Conservation (phyloP, 1,140 invertebrate species). For the Choristoneura fumiferana region DNA sequence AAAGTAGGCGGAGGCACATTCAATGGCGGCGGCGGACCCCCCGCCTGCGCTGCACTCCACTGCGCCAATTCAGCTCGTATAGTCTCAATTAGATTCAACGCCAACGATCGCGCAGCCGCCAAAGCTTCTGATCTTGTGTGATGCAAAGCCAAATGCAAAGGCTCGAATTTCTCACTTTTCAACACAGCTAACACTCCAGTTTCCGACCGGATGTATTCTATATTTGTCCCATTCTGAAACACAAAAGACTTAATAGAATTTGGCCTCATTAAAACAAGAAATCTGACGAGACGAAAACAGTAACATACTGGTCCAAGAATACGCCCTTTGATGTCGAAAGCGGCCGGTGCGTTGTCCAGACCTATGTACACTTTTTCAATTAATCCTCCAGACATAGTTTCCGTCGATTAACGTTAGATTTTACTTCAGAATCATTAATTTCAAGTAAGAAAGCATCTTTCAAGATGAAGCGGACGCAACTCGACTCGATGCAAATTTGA, state of each 20-base stretch:
- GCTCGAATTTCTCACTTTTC: conserved; percentile 87
- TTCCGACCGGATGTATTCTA: conserved; percentile 88
- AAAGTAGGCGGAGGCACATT: conserved; percentile 62
- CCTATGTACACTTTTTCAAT: conserved; percentile 88
- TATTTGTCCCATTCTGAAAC: conserved; percentile 83
- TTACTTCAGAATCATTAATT: conserved; percentile 4
- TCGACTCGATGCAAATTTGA: conserved; percentile 8
- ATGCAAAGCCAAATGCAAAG: conserved; percentile 88
- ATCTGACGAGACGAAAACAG: conserved; percentile 20
- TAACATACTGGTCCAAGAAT: conserved; percentile 81
- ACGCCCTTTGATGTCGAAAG: conserved; percentile 87
- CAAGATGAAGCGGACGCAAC: neutral
- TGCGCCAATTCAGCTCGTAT: conserved; percentile 87
- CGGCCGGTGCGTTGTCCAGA: conserved; percentile 86
- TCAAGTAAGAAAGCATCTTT: conserved; percentile 8
- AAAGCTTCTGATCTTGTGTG: conserved; percentile 85
- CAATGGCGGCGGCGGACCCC: conserved; percentile 57
- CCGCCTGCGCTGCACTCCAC: conserved; percentile 69
- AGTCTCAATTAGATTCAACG: conserved; percentile 89
- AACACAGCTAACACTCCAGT: conserved; percentile 87
- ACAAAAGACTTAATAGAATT: conserved; percentile 20
- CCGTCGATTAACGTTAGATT: conserved; percentile 22
- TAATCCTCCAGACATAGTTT: conserved; percentile 68
- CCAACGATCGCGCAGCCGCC: conserved; percentile 85
- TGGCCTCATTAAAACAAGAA: conserved; percentile 5